phyloP scores from a whole-genome alignment of 2,113 vertebrate species.

The Gnathonemus echidnorhynchus region DNA sequence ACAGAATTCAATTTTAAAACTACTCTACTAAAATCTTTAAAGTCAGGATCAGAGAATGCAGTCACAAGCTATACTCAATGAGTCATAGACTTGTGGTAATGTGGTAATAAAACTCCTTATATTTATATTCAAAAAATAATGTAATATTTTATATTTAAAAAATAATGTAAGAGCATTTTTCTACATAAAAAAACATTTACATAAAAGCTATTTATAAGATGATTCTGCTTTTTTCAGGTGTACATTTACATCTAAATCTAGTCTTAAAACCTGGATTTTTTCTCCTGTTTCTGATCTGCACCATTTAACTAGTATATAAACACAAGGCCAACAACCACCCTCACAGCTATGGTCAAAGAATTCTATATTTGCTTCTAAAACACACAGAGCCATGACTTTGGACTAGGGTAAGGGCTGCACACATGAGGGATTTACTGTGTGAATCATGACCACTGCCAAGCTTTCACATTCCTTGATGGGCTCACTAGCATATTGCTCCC shows the following conservation, averaged over 20 bases:
- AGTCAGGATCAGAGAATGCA: not conserved
- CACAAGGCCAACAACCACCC: not conserved
- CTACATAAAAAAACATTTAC: no score
- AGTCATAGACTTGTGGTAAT: not conserved
- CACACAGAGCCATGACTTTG: not conserved
- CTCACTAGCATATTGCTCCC: no score
- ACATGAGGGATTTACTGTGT: not conserved
- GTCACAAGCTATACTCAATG: not conserved
- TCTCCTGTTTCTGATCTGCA: not conserved
- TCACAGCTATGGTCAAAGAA: not conserved
- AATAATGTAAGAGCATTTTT: not conserved
- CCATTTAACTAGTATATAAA: not conserved
- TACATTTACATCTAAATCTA: not conserved
- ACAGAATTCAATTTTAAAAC: not conserved
- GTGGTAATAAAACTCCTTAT: not conserved
- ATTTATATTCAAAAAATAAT: no score
- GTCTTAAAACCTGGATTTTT: not conserved
- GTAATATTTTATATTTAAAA: not conserved
- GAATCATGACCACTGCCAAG: not conserved
- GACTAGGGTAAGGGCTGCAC: not conserved
- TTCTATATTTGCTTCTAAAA: not conserved
- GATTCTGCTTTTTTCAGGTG: not conserved
- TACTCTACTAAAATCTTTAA: not conserved
- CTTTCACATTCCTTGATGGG: not conserved
- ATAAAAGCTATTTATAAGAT: not conserved